phyloP scores from a whole-genome alignment of 2,113 vertebrate genomes.

The Hippocampus comes region DNA sequence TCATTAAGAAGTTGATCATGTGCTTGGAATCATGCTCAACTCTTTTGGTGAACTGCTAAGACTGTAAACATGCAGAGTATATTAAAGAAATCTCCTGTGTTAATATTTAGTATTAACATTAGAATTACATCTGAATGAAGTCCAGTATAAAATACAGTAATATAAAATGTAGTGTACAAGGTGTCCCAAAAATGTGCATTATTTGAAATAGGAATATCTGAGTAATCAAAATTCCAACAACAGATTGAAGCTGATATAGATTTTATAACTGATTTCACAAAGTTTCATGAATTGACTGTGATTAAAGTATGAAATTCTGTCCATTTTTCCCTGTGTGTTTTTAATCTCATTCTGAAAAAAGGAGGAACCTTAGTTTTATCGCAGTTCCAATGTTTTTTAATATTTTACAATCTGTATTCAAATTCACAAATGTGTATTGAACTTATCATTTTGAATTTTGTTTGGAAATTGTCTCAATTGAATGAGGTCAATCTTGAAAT shows the following conservation, averaged over 20 bases:
- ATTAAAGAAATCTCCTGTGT: neutral
- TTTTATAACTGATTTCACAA: neutral
- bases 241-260: neutral
- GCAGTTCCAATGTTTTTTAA: neutral
- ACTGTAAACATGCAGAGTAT: neutral
- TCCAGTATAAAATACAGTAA: neutral
- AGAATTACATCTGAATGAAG: neutral
- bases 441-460: neutral
- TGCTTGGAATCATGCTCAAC: constrained; percentile 5
- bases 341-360: constrained; percentile 6
- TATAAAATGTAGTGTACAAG: neutral
- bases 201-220: neutral
- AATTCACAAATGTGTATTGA: constrained; percentile 4
- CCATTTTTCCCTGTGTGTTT: neutral
- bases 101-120: neutral
- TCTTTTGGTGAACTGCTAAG: neutral
- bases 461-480: neutral
- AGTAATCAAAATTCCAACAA: neutral
- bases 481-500: constrained; percentile 6
- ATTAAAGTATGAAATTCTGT: neutral
- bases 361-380: neutral
- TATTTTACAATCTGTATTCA: constrained; percentile 31
- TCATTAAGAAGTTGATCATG: constrained; percentile 10
- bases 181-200: neutral
- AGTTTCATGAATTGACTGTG: neutral